These are phyloP conservation scores for Acanthurus leucopareius DNA, from an alignment of 2,797 vertebrate species.

Conservation along the genomic window DNA sequence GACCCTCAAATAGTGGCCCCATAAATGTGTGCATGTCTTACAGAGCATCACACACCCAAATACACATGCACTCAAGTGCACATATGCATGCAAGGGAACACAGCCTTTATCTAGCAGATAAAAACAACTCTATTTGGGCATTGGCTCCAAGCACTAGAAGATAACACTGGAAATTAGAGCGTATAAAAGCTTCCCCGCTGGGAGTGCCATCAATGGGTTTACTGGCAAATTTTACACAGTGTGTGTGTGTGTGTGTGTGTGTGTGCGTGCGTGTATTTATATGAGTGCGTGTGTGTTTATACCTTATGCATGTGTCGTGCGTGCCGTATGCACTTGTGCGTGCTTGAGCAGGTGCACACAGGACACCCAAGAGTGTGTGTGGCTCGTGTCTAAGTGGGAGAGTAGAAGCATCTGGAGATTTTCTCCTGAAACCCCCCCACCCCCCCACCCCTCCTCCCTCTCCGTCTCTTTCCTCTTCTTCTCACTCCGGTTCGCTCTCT, in stretches of 20 bases:
- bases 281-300: constrained; percentile 34
- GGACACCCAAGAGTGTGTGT: constrained; percentile 45
- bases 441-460: not conserved
- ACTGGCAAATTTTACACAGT: constrained; percentile 50
- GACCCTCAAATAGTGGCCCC: constrained; percentile 8
- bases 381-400: constrained; percentile 57
- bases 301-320: constrained; percentile 27
- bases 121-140: constrained; percentile 73
- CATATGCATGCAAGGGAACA: constrained; percentile 1
- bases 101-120: constrained; percentile 66
- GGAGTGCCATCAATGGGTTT: constrained; percentile 56
- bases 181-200: constrained; percentile 65
- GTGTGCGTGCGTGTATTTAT: constrained; percentile 19
- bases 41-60: constrained; percentile 9
- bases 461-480: not conserved
- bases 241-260: constrained; percentile 18
- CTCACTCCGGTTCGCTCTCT: constrained; percentile 24
- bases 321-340: constrained; percentile 25
- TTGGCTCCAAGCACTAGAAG: constrained; percentile 57
- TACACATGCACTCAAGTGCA: constrained; percentile 17
- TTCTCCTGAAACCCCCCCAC: constrained; percentile 11
- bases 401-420: constrained; percentile 59
- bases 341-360: constrained; percentile 38
- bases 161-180: constrained; percentile 79
- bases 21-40: constrained; percentile 12